phyloP scores from a whole-genome alignment of 2,113 vertebrate species.

The Alligator mississippiensis region DNA sequence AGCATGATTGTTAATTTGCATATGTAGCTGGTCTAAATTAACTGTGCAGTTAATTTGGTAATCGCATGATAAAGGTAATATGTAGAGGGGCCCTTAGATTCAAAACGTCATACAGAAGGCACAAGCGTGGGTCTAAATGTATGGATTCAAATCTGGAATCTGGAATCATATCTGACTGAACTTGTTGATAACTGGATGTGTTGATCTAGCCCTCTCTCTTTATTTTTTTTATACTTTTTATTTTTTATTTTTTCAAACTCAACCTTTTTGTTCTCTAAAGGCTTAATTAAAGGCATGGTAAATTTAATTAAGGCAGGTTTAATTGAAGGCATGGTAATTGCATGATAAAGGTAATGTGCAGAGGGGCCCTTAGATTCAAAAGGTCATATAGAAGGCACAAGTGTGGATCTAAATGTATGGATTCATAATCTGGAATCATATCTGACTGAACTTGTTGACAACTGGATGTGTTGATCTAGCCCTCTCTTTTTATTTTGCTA shows the following conservation, averaged over 20 bases:
- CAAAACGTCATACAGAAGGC: slow-evolving; percentile 15
- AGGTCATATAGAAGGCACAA: slow-evolving; percentile 14
- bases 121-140: neutral
- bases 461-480: slow-evolving; percentile 6
- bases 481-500: neutral
- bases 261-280: too few relatives aligned
- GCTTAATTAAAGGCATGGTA: too few relatives aligned
- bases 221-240: neutral
- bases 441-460: slow-evolving; percentile 28
- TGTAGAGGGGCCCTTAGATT: neutral
- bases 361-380: neutral
- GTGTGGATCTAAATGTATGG: slow-evolving; percentile 17
- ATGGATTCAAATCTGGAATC: slow-evolving; percentile 52
- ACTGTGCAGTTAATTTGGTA: too few relatives aligned
- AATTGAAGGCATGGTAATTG: too few relatives aligned
- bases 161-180: neutral
- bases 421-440: neutral
- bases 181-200: neutral
- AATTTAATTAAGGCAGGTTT: too few relatives aligned
- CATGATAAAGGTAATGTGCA: too few relatives aligned
- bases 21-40: too few relatives aligned
- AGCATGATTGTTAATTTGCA: too few relatives aligned
- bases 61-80: too few relatives aligned
- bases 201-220: neutral
- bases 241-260: too few relatives aligned